phyloP scores from a whole-genome alignment of 2,888 invertebrate genomes.

The Synergus umbraculus region DNA sequence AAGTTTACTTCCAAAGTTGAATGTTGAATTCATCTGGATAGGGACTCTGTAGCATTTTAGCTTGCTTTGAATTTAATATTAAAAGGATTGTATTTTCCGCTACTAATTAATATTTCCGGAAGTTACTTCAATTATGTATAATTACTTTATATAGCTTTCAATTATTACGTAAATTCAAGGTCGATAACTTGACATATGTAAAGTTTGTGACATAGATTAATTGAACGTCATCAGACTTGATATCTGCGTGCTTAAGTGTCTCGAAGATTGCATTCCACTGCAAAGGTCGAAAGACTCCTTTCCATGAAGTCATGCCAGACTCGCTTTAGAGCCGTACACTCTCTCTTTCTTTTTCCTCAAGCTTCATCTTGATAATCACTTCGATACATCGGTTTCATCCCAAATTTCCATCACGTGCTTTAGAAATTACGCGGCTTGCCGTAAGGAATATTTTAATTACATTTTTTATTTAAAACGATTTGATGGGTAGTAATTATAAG shows the following conservation, averaged over 20 bases:
- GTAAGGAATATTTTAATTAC: constrained; percentile 14
- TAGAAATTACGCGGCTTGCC: constrained; percentile 1
- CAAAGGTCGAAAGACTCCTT: constrained; percentile 32
- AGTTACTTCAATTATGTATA: too few relatives aligned
- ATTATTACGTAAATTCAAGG: constrained; percentile 1
- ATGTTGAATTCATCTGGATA: too few relatives aligned
- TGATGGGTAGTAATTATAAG: background rate
- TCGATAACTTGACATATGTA: constrained; percentile 6
- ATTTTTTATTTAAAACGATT: background rate
- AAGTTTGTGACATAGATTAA: constrained; percentile 32
- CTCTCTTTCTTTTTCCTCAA: background rate
- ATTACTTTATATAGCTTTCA: background rate
- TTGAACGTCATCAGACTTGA: constrained; percentile 6
- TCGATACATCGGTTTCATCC: constrained; percentile 19
- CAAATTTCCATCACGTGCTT: constrained; percentile 21
- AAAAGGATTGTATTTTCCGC: background rate
- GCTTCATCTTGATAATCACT: constrained; percentile 3
- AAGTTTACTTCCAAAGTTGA: too few relatives aligned
- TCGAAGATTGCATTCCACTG: constrained; percentile 30
- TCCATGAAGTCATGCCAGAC: constrained; percentile 3
- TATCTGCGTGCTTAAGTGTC: constrained; percentile 27
- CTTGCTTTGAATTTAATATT: background rate
- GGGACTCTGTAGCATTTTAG: too few relatives aligned
- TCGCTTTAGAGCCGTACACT: background rate
- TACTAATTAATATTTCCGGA: background rate